Evolutionary conservation across 2,797 vertebrate genomes (phyloP), one percentile per base, ranked within the genome.

Genomic region (Lindbergichthys nudifrons): DNA sequence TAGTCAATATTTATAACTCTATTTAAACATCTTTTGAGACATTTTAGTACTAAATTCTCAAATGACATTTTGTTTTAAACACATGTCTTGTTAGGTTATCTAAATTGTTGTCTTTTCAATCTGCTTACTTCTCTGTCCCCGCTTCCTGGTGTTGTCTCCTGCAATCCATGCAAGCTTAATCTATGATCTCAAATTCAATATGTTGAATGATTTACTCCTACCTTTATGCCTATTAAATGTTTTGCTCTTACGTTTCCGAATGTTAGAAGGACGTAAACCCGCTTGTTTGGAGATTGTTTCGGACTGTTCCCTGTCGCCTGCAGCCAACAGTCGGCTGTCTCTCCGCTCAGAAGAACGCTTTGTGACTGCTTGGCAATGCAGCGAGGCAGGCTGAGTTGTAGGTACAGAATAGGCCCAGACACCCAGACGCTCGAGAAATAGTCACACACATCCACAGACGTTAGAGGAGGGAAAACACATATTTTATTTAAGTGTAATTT

Each of bases 281-380:
- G 1, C 32, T 36, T 36, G 32, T 36, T 36, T 59, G 52, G 10
- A 56, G 57, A 60, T 64, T 50, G 19, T 67, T 36, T 41, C 73
- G 47, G 52, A 64, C 65, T 1, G 63, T 43, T 73, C 71, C 78
- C 45, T 48, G 63, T 77, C 1, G 70, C 86, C 79, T 75, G 47
- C 59, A 74, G 81, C 76, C 54, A 78, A 57, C 65, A 70, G 73
- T 60, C 70, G 63, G 79, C 80, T 87, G 83, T 84, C 77, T 66
- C 51, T 58, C 51, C 70, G 53, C 83, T 87, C 66, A 78, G 36
- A 75, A 3, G 63, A 85, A 69, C 81, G 66, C 67, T 82, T 77
- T 85, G 69, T 47, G 75, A 73, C 43, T 48, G 65, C 53, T 59
- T 45, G 65, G 56, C 75, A 61, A 71, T 69, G 69, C 72, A 64